Base-by-base conservation (phyloP, 1,140 invertebrate genomes). In the Heliconius eleuchia region DNA sequence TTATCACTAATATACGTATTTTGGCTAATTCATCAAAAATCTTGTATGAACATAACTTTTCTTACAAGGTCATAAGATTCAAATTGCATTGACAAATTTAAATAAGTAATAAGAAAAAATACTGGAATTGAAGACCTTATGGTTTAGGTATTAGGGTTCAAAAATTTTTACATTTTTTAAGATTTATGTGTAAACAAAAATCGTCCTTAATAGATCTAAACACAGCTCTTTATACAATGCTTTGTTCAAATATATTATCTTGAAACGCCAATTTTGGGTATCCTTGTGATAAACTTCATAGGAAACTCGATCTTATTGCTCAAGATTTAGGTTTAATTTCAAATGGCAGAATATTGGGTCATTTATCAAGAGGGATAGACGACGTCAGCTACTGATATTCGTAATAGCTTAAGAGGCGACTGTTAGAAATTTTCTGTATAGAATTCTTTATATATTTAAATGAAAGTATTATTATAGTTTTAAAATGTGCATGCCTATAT, bases 321-420 rank as follows among this genome's bases (percentile, higher is more conserved):
- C 30, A 23, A 1, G 16, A 13, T 76, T 83, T 86, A 85, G 74
- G 84, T 84, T 73, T 23, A 55, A 46, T 85, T 85, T 87, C 37
- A 27, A 34, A 37, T 52, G 18, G 42, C 27, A 46, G 27, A 70
- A 42, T 37, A 50, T 73, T 57, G 66, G 72, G 76, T 87, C 83
- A 85, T 89, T 88, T 88, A 88, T 88, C 88, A 89, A 83, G 77
- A 46, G 79, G 85, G 85, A 88, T 89, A 85, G 83, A 83, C 81
- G 73, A 80, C 82, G 86, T 88, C 85, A 86, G 77, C 78, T 79
- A 80, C 82, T 87, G 86, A 89, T 89, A 89, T 81, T 81, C 80
- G 80, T 84, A 82, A 82, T 39, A 72, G 71, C 34, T 19, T 72
- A 42, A 72, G 71, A 72, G 37, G 71, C 37, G 19, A 72, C 37